Evolutionary conservation across 2,888 invertebrate species (phyloP).

Genomic region (Cabera pusaria): DNA sequence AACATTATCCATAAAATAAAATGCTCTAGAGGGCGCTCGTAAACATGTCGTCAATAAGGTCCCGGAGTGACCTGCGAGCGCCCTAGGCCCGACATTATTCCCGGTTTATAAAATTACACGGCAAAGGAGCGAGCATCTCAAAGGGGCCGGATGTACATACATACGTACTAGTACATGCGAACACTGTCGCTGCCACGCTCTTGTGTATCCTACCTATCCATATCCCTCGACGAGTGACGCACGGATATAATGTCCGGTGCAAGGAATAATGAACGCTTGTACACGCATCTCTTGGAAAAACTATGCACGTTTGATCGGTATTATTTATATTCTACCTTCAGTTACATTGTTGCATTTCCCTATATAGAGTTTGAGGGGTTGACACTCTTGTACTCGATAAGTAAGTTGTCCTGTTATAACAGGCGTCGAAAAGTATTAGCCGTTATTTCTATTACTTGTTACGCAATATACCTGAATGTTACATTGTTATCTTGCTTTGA

Average conservation of each 20-base stretch:
- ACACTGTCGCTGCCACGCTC: conserved; percentile 24
- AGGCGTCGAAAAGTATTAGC: too few species aligned
- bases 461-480: too few species aligned
- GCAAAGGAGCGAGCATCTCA: conserved; percentile 48
- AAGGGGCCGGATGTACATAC: conserved; percentile 40
- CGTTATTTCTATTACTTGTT: too few species aligned
- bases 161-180: conserved; percentile 33
- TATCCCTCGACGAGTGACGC: too few species aligned
- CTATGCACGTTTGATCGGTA: background rate
- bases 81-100: conserved; percentile 54
- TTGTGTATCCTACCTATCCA: too few species aligned
- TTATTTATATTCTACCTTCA: too few species aligned
- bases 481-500: background rate
- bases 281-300: background rate
- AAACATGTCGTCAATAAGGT: conserved; percentile 64
- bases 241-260: conserved; percentile 31
- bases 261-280: conserved; percentile 23
- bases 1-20: conserved; percentile 47
- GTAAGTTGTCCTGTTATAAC: too few species aligned
- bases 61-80: conserved; percentile 50
- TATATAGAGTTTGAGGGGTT: too few species aligned
- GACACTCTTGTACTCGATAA: too few species aligned
- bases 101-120: conserved; percentile 62
- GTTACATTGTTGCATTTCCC: too few species aligned
- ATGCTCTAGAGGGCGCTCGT: conserved; percentile 45